phyloP scores from a whole-genome alignment of 2,797 vertebrate species.

The Sylvilagus floridanus region DNA sequence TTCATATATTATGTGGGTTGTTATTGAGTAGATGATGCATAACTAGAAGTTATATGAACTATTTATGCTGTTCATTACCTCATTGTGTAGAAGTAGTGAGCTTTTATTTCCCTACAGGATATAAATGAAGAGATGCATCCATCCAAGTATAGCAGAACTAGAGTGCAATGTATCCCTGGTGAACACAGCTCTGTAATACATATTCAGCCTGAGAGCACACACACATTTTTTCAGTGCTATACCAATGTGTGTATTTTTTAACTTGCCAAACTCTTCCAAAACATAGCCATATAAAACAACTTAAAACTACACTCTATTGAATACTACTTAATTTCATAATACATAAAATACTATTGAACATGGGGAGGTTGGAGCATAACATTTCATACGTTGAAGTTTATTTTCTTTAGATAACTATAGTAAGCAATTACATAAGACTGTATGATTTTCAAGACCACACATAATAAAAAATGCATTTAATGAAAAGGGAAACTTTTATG shows the following conservation, averaged over 20 bases:
- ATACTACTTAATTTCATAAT: conserved; percentile 6
- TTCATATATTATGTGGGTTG: conserved; percentile 70
- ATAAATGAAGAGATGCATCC: conserved; percentile 67
- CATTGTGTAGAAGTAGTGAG: conserved; percentile 62
- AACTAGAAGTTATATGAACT: conserved; percentile 75
- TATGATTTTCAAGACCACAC: not conserved
- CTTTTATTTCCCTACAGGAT: conserved; percentile 74
- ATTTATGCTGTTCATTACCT: conserved; percentile 79
- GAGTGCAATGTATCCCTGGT: conserved; percentile 10
- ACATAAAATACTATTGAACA: not conserved
- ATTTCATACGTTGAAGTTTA: not conserved
- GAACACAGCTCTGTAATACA: conserved; percentile 42
- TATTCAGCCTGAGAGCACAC: conserved; percentile 10
- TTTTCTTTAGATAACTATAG: not conserved
- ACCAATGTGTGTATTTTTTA: conserved; percentile 34
- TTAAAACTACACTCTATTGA: not conserved
- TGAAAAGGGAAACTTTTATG: not conserved
- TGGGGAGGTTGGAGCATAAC: not conserved
- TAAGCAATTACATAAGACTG: not conserved
- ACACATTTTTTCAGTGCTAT: not conserved
- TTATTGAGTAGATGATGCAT: conserved; percentile 72
- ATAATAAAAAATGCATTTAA: not conserved
- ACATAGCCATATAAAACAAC: not conserved
- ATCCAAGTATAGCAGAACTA: conserved; percentile 64
- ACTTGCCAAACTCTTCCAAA: not conserved